Conservation (phyloP, 2,888 invertebrate species). For the Anarsia innoxiella region DNA sequence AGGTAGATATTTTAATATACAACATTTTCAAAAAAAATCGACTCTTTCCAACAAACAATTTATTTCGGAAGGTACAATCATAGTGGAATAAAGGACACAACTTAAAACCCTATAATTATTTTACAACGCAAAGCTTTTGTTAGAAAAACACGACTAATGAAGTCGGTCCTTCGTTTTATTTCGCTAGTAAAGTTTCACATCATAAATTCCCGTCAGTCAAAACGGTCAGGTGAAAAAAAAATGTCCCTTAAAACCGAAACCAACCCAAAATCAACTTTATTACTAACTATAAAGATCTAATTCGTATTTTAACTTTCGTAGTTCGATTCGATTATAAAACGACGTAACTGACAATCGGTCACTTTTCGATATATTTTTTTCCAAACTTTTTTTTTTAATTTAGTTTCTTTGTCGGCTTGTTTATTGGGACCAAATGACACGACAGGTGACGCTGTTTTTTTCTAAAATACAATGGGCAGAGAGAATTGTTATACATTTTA, state of each 20-base stretch:
- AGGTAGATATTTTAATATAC: too few relatives aligned
- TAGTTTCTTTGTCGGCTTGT: constrained; percentile 66
- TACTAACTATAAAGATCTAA: too few relatives aligned
- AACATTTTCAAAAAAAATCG: too few relatives aligned
- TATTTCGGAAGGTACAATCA: constrained; percentile 53
- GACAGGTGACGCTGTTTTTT: constrained; percentile 70
- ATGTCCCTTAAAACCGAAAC: constrained; percentile 26
- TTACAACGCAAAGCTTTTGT: constrained; percentile 41
- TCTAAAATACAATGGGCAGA: constrained; percentile 33
- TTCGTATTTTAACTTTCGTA: too few relatives aligned
- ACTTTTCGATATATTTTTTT: constrained; percentile 53
- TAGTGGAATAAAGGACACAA: constrained; percentile 30
- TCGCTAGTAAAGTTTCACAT: constrained; percentile 63
- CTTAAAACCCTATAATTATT: constrained; percentile 41
- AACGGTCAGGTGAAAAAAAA: constrained; percentile 55
- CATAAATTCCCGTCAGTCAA: constrained; percentile 72
- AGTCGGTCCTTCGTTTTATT: constrained; percentile 61
- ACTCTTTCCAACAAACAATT: too few relatives aligned
- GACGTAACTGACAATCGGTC: constrained; percentile 57
- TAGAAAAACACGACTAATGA: constrained; percentile 63
- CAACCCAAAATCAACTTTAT: too few relatives aligned
- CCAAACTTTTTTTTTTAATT: constrained; percentile 36
- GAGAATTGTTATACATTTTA: constrained; percentile 70
- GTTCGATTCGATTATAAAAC: too few relatives aligned
- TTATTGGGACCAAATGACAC: constrained; percentile 74